Evolutionary conservation across 2,797 vertebrate genomes (phyloP), one percentile per base, ranked within the genome.

Genomic region (Hoplostethus mediterraneus): DNA sequence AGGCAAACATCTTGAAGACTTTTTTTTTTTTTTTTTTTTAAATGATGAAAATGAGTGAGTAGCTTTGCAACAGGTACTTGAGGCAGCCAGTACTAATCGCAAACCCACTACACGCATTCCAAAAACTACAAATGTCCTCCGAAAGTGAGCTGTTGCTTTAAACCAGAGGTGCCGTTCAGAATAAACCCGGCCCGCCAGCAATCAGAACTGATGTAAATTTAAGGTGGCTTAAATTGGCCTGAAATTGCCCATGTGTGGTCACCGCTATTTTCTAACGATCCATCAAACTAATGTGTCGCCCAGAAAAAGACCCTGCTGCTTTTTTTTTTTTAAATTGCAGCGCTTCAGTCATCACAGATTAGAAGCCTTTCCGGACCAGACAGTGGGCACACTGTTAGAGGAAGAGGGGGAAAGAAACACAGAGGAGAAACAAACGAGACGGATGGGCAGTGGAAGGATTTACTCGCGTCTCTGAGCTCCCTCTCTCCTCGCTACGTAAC

Each of bases 261-360:
- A 81, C 74, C 69, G 51, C 77, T 91, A 28, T 92, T 93, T 92
- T 90, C 84, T 61, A 87, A 89, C 82, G 77, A 90, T 92, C 89
- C 83, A 90, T 92, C 89, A 92, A 68, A 74, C 72, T 82, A 87
- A 89, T 81, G 83, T 53, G 69, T 69, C 8, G 13, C 63, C 62
- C 73, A 73, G 70, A 82, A 81, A 81, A 65, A 67, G 63, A 54
- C 38, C 31, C 44, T 21, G 21, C 21, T 21, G n/a, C n/a, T 21
- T 21, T 21, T 21, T 21, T 21, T 1, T 28, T 14, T 63, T 75
- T 21, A 3, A 82, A 86, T 56, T 81, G 80, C 81, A 83, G 75
- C 66, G 56, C 67, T 73, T 76, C 68, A 88, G 75, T 85, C 79
- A 38, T 30, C 9, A 12, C 54, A 69, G 65, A 87, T 88, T 78